phyloP scores from a whole-genome alignment of 2,797 vertebrate genomes.

The Pitangus sulphuratus region DNA sequence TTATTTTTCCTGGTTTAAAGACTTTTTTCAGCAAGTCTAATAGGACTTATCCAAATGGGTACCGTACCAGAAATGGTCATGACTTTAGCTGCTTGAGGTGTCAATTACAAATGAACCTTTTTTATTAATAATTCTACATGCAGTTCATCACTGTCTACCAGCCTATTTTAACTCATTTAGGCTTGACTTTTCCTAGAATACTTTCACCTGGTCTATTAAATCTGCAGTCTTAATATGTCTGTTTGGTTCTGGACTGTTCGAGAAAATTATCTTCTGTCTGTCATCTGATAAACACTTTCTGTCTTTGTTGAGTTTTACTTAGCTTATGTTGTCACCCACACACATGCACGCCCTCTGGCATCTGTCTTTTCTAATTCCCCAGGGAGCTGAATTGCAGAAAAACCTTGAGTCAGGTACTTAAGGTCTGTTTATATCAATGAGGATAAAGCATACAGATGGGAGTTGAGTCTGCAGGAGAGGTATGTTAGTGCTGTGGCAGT shows the following conservation, averaged over 20 bases:
- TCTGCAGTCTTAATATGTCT: neutral
- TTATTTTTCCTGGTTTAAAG: neutral
- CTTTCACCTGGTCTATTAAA: neutral
- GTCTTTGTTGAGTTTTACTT: neutral
- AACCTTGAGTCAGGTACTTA: neutral
- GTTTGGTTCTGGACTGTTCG: accelerated
- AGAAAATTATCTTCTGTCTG: neutral
- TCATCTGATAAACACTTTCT: neutral
- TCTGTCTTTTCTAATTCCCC: neutral
- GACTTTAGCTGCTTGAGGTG: neutral
- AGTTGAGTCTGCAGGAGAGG: neutral
- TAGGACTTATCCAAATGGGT: neutral
- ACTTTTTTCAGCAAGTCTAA: neutral
- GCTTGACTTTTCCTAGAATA: neutral
- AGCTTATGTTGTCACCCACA: neutral
- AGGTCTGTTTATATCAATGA: neutral
- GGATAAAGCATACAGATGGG: neutral
- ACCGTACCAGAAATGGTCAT: neutral
- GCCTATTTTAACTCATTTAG: neutral
- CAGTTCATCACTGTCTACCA: neutral
- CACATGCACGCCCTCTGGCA: neutral
- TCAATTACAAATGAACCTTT: neutral
- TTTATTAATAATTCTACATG: neutral
- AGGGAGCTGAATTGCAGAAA: neutral
- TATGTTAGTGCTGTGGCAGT: neutral